phyloP scores from a whole-genome alignment of 1,140 invertebrate genomes.

The Drepana arcuata region DNA sequence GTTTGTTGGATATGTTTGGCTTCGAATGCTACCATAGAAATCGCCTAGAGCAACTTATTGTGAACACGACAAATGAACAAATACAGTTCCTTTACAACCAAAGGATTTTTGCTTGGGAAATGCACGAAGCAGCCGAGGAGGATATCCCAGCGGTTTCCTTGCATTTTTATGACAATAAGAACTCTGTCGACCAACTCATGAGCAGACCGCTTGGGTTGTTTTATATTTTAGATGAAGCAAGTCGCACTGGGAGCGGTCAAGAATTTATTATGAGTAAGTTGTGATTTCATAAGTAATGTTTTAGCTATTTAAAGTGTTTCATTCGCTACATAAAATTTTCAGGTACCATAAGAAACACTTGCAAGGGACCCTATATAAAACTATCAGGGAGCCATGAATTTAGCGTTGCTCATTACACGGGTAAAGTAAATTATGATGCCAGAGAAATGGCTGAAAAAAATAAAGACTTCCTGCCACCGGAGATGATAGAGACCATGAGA shows the following conservation, averaged over 20 bases:
- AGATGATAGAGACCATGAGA: conserved; percentile 87
- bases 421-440: conserved; percentile 86
- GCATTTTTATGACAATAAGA: conserved; percentile 90
- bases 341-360: conserved; percentile 71
- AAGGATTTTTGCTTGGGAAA: conserved; percentile 90
- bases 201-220: conserved; percentile 88
- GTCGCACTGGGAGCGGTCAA: conserved; percentile 76
- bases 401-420: conserved; percentile 87
- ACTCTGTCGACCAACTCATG: conserved; percentile 88
- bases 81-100: conserved; percentile 92
- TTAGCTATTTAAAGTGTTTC: neutral
- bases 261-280: conserved; percentile 67
- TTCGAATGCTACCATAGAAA: conserved; percentile 93
- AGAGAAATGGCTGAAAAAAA: conserved; percentile 89
- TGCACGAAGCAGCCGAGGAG: conserved; percentile 90
- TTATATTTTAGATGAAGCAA: conserved; percentile 91
- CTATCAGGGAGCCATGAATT: conserved; percentile 79
- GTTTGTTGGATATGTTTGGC: conserved; percentile 89
- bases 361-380: conserved; percentile 75
- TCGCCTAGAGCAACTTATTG: conserved; percentile 87
- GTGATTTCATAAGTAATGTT: neutral
- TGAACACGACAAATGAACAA: conserved; percentile 92
- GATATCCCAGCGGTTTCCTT: conserved; percentile 80
- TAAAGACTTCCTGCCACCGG: conserved; percentile 88
- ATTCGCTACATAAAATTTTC: conserved; percentile 9